Base-by-base conservation (phyloP, 2,797 vertebrate species). In the Acanthis flammea region DNA sequence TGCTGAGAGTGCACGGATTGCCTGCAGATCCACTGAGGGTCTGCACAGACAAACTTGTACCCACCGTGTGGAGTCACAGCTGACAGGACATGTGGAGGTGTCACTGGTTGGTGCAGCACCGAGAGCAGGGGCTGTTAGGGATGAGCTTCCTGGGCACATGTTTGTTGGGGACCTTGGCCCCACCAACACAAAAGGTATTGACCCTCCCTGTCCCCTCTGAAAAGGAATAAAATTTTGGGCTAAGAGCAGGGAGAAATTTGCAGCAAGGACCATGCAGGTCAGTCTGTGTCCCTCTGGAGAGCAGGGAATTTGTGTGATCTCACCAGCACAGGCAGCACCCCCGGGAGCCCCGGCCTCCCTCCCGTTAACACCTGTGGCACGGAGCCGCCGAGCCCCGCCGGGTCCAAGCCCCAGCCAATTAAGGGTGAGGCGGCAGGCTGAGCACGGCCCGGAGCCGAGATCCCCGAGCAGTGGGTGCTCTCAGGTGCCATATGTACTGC, bases 401-500 rank as follows among this genome's bases (percentile, higher is more conserved):
- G 94, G 53, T 62, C 74, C 86, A 12, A 4, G 33, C 47, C 47
- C 14, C 37, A 73, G 84, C 62, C 94, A 83, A 23, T 75, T 53
- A 41, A 66, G 94, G 93, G 85, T 93, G 88, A 92, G 86, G 88
- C 66, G 12, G 67, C 96, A 87, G 92, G 63, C 88, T 86, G 89
- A 79, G 92, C 62, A 6, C 81, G 45, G 58, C 91, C 88, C 14
- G 35, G 62, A 31, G 92, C 87, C 9, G 47, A 41, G 75, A 37
- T 96, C 76, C 67, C 70, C 88, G 12, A 89, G 41, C 95, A 72
- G 91, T 63, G 95, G 92, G 96, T 65, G 97, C 95, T 74, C 96
- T 68, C 96, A 92, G 96, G 77, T 90, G 39, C 95, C 97, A 87
- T 95, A 95, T 97, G 97, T 96, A 90, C 94, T 95, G 94, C 94